phyloP scores from a whole-genome alignment of 1,140 invertebrate species.

The Atta colombica region DNA sequence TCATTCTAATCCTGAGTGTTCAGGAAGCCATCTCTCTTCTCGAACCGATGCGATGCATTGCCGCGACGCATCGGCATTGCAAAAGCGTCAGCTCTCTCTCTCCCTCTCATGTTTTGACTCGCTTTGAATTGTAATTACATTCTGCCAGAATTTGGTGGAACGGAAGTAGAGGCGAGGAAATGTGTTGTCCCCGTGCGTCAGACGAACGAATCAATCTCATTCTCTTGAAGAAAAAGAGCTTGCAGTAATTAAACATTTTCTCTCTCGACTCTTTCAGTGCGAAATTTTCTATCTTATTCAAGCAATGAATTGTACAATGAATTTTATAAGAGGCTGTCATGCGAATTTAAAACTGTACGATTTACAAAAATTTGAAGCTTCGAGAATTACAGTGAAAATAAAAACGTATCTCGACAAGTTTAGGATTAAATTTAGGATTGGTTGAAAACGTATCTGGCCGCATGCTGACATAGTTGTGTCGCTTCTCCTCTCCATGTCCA shows the following conservation, averaged over 20 bases:
- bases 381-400: neutral
- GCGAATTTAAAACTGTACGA: neutral
- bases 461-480: neutral
- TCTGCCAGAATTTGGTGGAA: constrained; percentile 29
- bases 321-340: neutral
- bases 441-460: neutral
- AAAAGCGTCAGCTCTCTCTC: constrained; percentile 1
- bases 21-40: constrained; percentile 11
- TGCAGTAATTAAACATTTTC: neutral
- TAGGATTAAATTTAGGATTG: constrained; percentile 17
- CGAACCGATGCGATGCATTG: constrained; percentile 13
- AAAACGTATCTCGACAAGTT: neutral
- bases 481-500: neutral
- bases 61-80: constrained; percentile 12
- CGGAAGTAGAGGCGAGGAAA: neutral
- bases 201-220: constrained; percentile 17
- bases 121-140: constrained; percentile 39
- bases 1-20: constrained; percentile 49
- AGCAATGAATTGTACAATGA: neutral
- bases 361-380: neutral
- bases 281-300: neutral
- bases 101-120: neutral
- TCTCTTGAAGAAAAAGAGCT: neutral
- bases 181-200: neutral
- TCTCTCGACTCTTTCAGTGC: neutral